Conservation (phyloP, 30 jellyfish, hydroid and myxozoan genomes). For the Hydractinia echinata region DNA sequence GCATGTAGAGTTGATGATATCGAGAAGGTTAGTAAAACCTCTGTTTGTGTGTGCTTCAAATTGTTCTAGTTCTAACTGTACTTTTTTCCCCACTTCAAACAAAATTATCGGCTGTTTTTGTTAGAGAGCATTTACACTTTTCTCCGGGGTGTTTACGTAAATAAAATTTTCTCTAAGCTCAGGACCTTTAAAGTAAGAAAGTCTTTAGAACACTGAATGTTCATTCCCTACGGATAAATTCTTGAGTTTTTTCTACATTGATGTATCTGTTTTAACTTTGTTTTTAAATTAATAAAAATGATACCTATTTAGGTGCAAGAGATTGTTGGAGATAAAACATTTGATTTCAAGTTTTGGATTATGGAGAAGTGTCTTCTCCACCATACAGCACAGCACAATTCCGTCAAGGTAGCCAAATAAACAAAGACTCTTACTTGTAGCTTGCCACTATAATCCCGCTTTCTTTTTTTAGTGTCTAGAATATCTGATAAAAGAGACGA, state of each 20-base stretch:
- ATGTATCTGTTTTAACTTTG: too few relatives aligned
- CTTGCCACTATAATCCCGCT: background rate
- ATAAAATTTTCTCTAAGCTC: background rate
- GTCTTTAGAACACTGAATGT: too few relatives aligned
- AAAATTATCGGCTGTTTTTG: background rate
- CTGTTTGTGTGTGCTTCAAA: too few relatives aligned
- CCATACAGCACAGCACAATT: conserved; percentile 38
- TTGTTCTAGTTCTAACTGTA: too few relatives aligned
- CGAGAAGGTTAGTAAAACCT: conserved; percentile 8
- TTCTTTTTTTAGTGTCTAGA: conserved; percentile 17
- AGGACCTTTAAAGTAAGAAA: background rate
- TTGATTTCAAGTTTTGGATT: conserved; percentile 33
- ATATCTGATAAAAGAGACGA: conserved; percentile 24
- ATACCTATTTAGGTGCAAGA: background rate
- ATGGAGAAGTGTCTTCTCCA: conserved; percentile 33
- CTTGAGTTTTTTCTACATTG: too few relatives aligned
- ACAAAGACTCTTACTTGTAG: background rate
- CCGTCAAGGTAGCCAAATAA: conserved; percentile 16
- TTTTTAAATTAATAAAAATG: background rate
- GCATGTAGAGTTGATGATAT: conserved; percentile 24
- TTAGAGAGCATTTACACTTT: background rate
- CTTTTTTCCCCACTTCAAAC: too few relatives aligned
- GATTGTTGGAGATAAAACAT: conserved; percentile 11
- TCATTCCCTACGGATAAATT: too few relatives aligned
- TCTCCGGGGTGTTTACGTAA: background rate